Evolutionary conservation across 2,797 vertebrate genomes (phyloP), one percentile per base, ranked within the genome.

Genomic region (Microhierax caerulescens): DNA sequence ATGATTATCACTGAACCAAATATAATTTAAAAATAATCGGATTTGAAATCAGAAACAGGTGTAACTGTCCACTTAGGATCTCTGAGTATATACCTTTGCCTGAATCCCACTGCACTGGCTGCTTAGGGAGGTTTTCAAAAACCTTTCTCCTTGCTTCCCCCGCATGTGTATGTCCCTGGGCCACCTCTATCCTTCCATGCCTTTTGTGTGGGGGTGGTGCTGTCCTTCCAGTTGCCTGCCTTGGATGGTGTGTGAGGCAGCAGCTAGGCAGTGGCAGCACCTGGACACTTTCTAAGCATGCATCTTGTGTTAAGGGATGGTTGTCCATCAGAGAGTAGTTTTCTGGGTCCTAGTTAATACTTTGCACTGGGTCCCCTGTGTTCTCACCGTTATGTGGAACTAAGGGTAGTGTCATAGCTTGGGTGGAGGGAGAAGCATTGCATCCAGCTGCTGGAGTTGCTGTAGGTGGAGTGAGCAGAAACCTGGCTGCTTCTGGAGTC

Each of bases 311-410:
- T 20, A 21, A 53, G 15, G 25, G 14, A 1, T 27, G 54, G 25
- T 11, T 83, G 41, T 23, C 13, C 14, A 7, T 47, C 32, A 41
- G 67, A 48, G 15, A 72, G 11, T 34, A 47, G 13, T 36, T 56
- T 85, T 69, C 22, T 43, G 36, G 10, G 25, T 45, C 28, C 12
- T 15, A 34, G 28, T 30, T 20, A 28, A 63, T 22, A 17, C 30
- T 78, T 87, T 65, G 30, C 11, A 1, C 20, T 10, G 59, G 5
- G 9, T 41, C 1, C 23, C 2, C 21, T 36, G 7, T 0, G 1
- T 10, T 39, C 4, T 54, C 17, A 13, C 15, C 1, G 2, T 22
- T 37, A 17, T 56, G 23, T 73, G 36, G 22, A 13, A 48, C 11
- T 22, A 24, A 37, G 14, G 10, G 9, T 27, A 36, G 11, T 50